Percentiles rank a stretch among this genome's conserved stretches.
These are phyloP conservation scores for Drosophila nikananu DNA, from an alignment of 1,140 invertebrate genomes.

Conservation along the genomic window DNA sequence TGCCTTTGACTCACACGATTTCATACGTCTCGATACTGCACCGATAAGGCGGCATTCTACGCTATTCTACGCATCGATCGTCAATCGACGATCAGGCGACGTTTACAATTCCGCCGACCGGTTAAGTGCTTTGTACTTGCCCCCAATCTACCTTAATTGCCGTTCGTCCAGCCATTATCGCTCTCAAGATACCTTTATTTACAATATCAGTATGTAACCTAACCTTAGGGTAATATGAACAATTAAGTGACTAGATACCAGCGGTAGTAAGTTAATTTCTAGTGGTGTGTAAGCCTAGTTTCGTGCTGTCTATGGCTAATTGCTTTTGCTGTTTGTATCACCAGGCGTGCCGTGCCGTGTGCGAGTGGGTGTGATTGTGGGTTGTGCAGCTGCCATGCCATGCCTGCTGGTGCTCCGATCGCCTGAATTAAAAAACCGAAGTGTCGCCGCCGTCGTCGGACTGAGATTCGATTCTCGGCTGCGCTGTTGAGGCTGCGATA, in stretches of 20 bases:
- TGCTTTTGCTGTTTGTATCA: constrained; percentile 30
- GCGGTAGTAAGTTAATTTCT: constrained; percentile 39
- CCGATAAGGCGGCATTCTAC: constrained; percentile 46
- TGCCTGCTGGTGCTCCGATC: constrained; percentile 22
- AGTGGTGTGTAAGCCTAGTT: constrained; percentile 38
- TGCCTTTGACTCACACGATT: constrained; percentile 34
- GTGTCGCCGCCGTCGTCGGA: constrained; percentile 9
- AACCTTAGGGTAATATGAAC: constrained; percentile 43
- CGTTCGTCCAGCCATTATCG: constrained; percentile 19
- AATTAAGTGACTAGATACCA: constrained; percentile 61
- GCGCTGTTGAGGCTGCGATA: constrained; percentile 61
- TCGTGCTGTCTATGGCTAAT: constrained; percentile 32
- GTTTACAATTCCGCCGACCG: constrained; percentile 22
- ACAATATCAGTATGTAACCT: constrained; percentile 49
- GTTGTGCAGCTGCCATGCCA: constrained; percentile 15
- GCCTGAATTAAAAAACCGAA: constrained; percentile 33
- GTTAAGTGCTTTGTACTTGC: constrained; percentile 67
- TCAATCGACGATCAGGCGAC: constrained; percentile 72
- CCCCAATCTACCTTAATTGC: constrained; percentile 39
- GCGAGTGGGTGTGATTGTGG: constrained; percentile 19
- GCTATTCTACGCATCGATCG: constrained; percentile 52
- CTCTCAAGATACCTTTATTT: constrained; percentile 50
- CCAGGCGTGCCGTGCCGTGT: constrained; percentile 32
- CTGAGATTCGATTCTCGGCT: constrained; percentile 38
- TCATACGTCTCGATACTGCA: constrained; percentile 21